Evolutionary conservation across 2,797 vertebrate genomes (phyloP).

Genomic region (Cetoscarus ocellatus): DNA sequence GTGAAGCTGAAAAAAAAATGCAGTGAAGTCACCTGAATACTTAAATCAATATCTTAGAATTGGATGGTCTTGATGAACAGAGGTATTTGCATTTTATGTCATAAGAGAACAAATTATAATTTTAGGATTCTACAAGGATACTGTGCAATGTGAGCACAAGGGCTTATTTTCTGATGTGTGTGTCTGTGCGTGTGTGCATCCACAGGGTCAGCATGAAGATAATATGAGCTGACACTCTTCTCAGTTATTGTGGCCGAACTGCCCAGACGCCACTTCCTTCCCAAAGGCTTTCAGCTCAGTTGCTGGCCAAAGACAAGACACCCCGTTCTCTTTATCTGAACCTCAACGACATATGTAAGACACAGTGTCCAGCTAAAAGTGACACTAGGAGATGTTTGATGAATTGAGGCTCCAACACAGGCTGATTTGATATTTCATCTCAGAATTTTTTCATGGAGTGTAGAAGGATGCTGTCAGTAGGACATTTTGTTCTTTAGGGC

Average conservation of each 20-base stretch:
- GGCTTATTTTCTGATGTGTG: constrained; percentile 11
- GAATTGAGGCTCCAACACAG: not conserved
- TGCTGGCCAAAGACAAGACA: constrained; percentile 47
- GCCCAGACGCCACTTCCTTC: constrained; percentile 30
- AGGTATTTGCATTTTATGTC: constrained; percentile 25
- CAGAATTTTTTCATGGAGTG: not conserved
- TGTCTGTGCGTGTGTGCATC: constrained; percentile 4
- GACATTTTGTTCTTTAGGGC: too few relatives aligned
- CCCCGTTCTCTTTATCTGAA: constrained; percentile 32
- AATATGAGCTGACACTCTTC: constrained; percentile 61
- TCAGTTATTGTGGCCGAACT: constrained; percentile 35
- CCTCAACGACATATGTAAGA: constrained; percentile 19
- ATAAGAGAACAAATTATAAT: constrained; percentile 19
- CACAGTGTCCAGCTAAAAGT: constrained; percentile 17
- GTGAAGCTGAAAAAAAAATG: too few relatives aligned
- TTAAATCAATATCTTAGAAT: too few relatives aligned
- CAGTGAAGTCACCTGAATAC: too few relatives aligned
- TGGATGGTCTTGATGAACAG: constrained; percentile 6
- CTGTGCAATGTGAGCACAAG: constrained; percentile 3
- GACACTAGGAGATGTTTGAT: constrained; percentile 6
- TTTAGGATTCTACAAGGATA: constrained; percentile 14
- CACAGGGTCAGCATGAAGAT: constrained; percentile 53
- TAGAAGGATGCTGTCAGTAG: not conserved
- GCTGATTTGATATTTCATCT: not conserved
- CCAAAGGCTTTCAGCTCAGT: constrained; percentile 30